phyloP scores from a whole-genome alignment of 2,888 invertebrate species.

The Carabus problematicus region DNA sequence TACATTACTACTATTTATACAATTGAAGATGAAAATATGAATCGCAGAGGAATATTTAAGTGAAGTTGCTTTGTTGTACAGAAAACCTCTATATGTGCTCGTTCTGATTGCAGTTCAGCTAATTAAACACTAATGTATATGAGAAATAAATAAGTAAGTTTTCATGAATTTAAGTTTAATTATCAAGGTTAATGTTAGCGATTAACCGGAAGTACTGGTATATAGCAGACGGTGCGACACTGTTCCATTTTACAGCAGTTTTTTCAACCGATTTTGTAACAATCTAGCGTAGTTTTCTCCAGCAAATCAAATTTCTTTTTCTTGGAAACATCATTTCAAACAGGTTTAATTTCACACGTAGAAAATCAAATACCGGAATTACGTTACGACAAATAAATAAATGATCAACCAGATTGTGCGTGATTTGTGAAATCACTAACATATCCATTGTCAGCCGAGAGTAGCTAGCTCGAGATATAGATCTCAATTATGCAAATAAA shows the following conservation, averaged over 20 bases:
- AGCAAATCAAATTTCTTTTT: conserved; percentile 35
- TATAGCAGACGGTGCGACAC: neutral
- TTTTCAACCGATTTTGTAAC: neutral
- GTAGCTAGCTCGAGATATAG: conserved; percentile 15
- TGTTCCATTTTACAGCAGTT: conserved; percentile 3
- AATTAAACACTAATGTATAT: no score
- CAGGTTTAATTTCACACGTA: conserved; percentile 34
- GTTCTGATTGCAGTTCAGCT: no score
- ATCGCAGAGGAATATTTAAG: no score
- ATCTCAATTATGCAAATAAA: conserved; percentile 30
- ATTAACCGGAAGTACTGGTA: no score
- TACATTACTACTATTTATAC: no score
- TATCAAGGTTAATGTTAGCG: no score
- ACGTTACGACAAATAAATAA: conserved; percentile 15
- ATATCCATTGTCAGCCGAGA: neutral
- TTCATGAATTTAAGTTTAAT: no score
- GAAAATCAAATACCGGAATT: conserved; percentile 33
- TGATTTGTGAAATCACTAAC: conserved; percentile 18
- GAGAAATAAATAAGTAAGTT: no score
- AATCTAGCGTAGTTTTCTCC: conserved; percentile 22
- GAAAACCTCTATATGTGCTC: no score
- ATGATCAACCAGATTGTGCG: neutral
- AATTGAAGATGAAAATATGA: no score
- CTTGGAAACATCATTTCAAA: conserved; percentile 28
- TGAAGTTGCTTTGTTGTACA: no score